Conservation (phyloP, 2,113 vertebrate species). For the Lasiurus cinereus region DNA sequence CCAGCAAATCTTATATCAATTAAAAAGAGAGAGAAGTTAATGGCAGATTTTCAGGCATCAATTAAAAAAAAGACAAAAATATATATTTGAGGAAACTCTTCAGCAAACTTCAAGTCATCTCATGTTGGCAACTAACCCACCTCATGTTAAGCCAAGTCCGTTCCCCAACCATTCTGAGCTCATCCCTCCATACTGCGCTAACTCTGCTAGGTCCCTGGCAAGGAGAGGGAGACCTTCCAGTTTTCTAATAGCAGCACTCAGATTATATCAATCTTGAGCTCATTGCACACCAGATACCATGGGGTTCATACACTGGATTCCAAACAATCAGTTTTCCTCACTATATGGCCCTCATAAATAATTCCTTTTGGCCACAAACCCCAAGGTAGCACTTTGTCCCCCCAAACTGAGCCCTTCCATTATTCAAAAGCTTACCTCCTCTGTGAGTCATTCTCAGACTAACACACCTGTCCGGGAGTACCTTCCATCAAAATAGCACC, state of each 20-base stretch:
- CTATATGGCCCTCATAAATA: neutral
- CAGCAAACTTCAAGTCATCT: neutral
- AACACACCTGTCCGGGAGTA: neutral
- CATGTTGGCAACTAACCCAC: neutral
- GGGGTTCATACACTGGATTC: neutral
- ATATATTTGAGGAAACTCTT: neutral
- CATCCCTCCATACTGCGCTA: fast-evolving
- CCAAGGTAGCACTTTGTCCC: neutral
- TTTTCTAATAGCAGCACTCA: neutral
- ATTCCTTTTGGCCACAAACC: neutral
- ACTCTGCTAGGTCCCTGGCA: neutral
- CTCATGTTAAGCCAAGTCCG: neutral
- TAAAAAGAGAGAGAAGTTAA: neutral
- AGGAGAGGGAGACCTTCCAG: neutral
- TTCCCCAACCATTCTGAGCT: neutral
- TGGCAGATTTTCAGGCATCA: neutral
- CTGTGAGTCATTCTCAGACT: neutral
- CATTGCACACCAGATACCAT: fast-evolving
- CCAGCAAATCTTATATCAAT: neutral
- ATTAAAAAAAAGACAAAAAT: neutral
- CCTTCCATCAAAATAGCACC: constrained; percentile 18
- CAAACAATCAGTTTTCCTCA: neutral
- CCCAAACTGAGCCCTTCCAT: neutral
- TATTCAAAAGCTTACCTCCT: neutral
- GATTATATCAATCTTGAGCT: neutral